phyloP scores from a whole-genome alignment of 2,797 vertebrate genomes.

The Macrochelys suwanniensis region DNA sequence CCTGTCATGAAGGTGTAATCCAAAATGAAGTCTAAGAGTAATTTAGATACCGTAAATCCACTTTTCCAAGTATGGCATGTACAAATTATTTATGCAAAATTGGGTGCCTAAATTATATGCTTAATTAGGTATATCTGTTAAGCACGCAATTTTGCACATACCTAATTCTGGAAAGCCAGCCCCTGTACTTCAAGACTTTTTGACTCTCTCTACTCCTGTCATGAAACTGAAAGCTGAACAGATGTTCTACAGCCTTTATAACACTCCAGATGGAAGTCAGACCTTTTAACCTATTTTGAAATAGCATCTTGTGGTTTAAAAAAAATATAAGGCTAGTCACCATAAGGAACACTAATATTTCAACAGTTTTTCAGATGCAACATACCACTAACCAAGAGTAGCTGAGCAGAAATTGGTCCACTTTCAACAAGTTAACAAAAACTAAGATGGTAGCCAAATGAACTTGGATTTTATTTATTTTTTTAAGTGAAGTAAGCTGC shows the following conservation, averaged over 20 bases:
- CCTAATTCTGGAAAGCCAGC: neutral
- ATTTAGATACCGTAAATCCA: neutral
- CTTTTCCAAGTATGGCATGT: neutral
- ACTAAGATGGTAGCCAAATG: neutral
- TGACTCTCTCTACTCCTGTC: neutral
- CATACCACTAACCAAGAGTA: neutral
- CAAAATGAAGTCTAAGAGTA: neutral
- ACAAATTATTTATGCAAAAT: neutral
- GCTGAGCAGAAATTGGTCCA: neutral
- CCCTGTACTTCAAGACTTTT: neutral
- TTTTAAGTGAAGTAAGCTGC: neutral
- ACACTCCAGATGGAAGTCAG: neutral
- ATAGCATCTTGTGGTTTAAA: neutral
- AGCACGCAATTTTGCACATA: neutral
- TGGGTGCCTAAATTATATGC: neutral
- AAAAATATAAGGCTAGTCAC: neutral
- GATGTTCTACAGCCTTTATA: neutral
- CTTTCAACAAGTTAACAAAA: neutral
- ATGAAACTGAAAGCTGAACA: neutral
- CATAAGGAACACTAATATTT: neutral
- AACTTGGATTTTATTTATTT: rapidly evolving
- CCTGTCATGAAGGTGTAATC: neutral
- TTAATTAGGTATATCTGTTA: rapidly evolving
- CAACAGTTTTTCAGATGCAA: neutral
- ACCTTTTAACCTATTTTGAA: neutral